Conservation (phyloP, 2,113 vertebrate genomes). For the Osmerus mordax region DNA sequence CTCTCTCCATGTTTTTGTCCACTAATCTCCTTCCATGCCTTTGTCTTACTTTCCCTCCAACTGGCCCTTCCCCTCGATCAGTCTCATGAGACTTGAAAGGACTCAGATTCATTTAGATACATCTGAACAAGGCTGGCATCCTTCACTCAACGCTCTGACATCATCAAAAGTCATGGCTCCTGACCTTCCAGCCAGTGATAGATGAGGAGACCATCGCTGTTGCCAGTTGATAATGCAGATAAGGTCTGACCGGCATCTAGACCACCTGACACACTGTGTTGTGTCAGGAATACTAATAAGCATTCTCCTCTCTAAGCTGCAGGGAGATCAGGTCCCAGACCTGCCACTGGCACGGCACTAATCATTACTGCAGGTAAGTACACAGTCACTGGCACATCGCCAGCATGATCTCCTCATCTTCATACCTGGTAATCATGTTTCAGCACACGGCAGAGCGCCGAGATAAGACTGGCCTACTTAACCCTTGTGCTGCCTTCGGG, state of each 20-base stretch:
- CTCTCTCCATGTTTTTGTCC: slow-evolving; percentile 44
- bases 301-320: neutral
- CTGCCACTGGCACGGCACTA: slow-evolving; percentile 13
- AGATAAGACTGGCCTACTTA: too few relatives aligned
- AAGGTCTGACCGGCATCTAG: slow-evolving; percentile 25
- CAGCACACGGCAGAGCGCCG: too few relatives aligned
- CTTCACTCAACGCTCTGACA: slow-evolving; percentile 27
- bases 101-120: slow-evolving; percentile 32
- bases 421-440: neutral
- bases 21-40: slow-evolving; percentile 44
- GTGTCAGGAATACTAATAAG: slow-evolving; percentile 28
- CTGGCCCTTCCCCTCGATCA: slow-evolving; percentile 20
- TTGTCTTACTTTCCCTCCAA: slow-evolving; percentile 48
- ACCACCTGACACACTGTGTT: slow-evolving; percentile 28
- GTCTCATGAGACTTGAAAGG: slow-evolving; percentile 34
- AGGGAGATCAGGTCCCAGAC: slow-evolving; percentile 14
- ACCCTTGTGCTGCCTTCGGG: too few relatives aligned
- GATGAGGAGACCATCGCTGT: slow-evolving; percentile 25
- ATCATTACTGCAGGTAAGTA: slow-evolving; percentile 13
- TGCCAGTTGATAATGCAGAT: slow-evolving; percentile 31
- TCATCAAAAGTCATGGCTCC: slow-evolving; percentile 26
- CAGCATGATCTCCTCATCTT: neutral
- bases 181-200: slow-evolving; percentile 38
- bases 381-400: neutral
- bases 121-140: slow-evolving; percentile 17